Percentiles rank a stretch among this genome's conserved stretches.
phyloP scores from a whole-genome alignment of 2,113 vertebrate species.

The Lepisosteus osseus region DNA sequence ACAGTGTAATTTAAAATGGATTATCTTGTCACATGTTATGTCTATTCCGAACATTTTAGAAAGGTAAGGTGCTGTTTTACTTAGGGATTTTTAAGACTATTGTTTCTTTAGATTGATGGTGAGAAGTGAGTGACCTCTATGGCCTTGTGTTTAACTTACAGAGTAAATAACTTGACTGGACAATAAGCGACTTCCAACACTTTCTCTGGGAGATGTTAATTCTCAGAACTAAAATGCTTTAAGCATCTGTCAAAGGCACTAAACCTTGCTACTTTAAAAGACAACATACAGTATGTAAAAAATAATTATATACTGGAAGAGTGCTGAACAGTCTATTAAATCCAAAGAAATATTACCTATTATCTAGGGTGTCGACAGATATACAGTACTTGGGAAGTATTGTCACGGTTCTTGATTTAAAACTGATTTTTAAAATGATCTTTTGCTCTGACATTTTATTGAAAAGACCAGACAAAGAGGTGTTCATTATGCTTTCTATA shows the following conservation, averaged over 20 bases:
- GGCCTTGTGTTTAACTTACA: background rate
- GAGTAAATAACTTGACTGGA: background rate
- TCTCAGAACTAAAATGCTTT: background rate
- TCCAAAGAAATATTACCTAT: no score
- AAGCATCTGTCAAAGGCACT: background rate
- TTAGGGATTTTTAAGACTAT: background rate
- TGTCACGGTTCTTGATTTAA: no score
- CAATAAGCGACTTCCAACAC: background rate
- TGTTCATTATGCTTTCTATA: no score
- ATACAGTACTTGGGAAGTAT: no score
- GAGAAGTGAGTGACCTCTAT: constrained; percentile 7
- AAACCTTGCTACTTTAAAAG: no score
- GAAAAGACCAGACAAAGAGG: no score
- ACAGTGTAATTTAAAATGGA: constrained; percentile 11
- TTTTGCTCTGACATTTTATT: no score
- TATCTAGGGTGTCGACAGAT: no score
- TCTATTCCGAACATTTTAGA: background rate
- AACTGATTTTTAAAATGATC: no score
- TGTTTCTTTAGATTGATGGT: background rate
- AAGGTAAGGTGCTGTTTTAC: constrained; percentile 6
- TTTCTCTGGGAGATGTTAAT: background rate
- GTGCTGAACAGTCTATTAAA: no score
- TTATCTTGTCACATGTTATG: constrained; percentile 16
- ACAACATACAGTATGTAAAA: no score
- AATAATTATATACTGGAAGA: no score